Base-by-base conservation (phyloP, 2,797 vertebrate genomes). In the Artibeus lituratus region DNA sequence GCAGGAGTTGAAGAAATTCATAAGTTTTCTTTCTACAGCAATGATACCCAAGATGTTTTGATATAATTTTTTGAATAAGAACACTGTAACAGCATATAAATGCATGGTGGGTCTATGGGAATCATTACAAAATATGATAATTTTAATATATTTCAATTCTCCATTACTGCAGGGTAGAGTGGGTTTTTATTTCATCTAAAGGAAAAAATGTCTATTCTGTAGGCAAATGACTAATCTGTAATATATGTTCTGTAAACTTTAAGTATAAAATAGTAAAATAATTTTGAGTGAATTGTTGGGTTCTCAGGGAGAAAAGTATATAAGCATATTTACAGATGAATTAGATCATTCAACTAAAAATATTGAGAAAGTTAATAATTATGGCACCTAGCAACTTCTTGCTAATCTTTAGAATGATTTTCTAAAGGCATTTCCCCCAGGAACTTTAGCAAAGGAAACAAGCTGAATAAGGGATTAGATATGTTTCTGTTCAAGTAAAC, bases 121-220 rank as follows among this genome's bases (percentile, higher is more conserved):
- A 85, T 91, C 74, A 29, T 97, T 95, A 85, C 51, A 72, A 94
- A 96, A 95, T 92, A 82, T 51, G 96, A 96, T 49, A 44, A 78
- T 72, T 96, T 97, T 97, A 93, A 96, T 95, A 93, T 96, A 87
- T 90, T 93, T 96, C 84, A 84, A 94, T 94, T 93, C 62, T 94
- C 81, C 57, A 84, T 87, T 73, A 90, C 55, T 96, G 78, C 57
- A 91, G 91, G 89, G 81, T 94, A 90, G 62, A 44, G 35, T 88
- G 42, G 57, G 72, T 39, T 96, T 86, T 92, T 88, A 94, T 93
- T 55, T 96, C 78, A 92, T 92, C 78, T 87, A 90, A 72, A 96
- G 91, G 81, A 12, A 39, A 69, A 94, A 91, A 62, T 35, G 87
- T 1, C 39, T 80, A 78, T 86, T 95, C 51, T 93, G 72, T 86